These are phyloP conservation scores for Thinocorus orbignyianus DNA, from an alignment of 2,113 vertebrate species.

Conservation along the genomic window DNA sequence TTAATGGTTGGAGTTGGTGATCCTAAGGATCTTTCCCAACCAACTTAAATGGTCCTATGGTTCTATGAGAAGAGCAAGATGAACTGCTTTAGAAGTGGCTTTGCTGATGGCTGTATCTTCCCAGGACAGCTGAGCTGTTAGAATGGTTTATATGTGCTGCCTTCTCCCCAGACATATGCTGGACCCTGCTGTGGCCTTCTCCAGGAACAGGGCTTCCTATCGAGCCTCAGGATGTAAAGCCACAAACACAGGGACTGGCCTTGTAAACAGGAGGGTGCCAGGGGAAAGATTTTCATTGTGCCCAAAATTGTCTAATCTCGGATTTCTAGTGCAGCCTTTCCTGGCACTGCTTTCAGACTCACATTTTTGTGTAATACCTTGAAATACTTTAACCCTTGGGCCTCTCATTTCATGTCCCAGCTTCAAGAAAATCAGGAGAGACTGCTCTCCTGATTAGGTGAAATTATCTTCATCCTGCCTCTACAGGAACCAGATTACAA, in stretches of 20 bases:
- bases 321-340: background rate
- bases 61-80: background rate
- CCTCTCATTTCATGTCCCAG: background rate
- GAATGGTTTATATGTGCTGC: background rate
- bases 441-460: conserved; percentile 49
- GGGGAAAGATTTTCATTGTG: background rate
- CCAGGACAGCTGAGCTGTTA: background rate
- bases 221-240: background rate
- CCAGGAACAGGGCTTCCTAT: background rate
- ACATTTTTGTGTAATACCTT: background rate
- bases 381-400: background rate
- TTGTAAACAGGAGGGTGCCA: background rate
- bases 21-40: background rate
- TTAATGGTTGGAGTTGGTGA: background rate
- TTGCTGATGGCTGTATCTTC: background rate
- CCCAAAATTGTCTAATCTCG: background rate
- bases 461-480: conserved; percentile 40
- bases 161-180: background rate
- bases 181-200: background rate
- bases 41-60: background rate
- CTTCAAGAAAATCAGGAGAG: conserved; percentile 29
- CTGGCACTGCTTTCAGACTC: background rate
- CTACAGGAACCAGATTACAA: conserved; percentile 20
- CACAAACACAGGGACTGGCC: background rate
- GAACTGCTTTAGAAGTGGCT: background rate